A percentile compares a stretch with the other conserved stretches of the same genome.
phyloP scores from a whole-genome alignment of 2,888 invertebrate species.

The Clitarchus hookeri region DNA sequence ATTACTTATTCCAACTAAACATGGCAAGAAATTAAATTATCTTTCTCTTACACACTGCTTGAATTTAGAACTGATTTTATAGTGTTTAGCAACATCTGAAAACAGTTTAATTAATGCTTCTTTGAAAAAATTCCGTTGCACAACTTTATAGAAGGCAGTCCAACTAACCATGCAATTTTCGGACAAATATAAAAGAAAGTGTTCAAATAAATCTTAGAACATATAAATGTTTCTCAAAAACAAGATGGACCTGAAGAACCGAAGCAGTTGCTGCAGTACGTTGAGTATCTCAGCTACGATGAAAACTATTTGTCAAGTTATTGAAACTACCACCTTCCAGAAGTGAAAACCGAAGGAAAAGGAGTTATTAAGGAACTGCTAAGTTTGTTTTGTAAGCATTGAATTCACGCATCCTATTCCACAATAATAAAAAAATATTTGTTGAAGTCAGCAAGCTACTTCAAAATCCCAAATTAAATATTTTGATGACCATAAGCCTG shows the following conservation, averaged over 20 bases:
- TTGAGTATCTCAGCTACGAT: not conserved
- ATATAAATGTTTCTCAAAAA: not conserved
- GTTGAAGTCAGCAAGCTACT: conserved; percentile 18
- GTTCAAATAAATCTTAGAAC: not conserved
- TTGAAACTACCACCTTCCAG: not conserved
- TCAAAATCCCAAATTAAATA: not conserved
- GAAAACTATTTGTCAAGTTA: not conserved
- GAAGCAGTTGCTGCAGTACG: not conserved
- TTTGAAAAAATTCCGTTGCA: not conserved
- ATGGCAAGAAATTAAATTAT: too few species aligned
- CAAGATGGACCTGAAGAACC: conserved; percentile 14
- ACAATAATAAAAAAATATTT: not conserved
- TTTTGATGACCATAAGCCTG: not conserved
- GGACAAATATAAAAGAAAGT: not conserved
- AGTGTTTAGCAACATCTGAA: not conserved
- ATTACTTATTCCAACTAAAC: too few species aligned
- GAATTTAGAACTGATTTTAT: not conserved
- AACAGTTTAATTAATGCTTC: not conserved
- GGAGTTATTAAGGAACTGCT: not conserved
- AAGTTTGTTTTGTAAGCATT: conserved; percentile 4
- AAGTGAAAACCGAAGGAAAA: not conserved
- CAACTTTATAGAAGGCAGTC: conserved; percentile 23
- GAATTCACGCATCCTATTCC: conserved; percentile 2
- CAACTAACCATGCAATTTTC: not conserved
- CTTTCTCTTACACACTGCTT: conserved; percentile 7